Percentiles rank a stretch among this genome's conserved stretches.
These are phyloP conservation scores for Sparus aurata DNA, from an alignment of 2,797 vertebrate species.

Conservation along the genomic window DNA sequence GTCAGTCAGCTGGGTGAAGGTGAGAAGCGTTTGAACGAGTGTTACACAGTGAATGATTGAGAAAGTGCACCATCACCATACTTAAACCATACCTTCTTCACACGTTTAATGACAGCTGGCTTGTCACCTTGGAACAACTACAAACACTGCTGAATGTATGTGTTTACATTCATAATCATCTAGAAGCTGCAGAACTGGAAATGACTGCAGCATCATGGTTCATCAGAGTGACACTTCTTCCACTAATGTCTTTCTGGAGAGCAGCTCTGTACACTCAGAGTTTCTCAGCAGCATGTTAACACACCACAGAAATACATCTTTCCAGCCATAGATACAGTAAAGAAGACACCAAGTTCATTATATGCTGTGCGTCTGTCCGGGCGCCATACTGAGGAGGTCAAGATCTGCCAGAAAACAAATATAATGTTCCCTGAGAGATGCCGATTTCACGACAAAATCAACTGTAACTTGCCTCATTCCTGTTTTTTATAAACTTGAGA, in stretches of 20 bases:
- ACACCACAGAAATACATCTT: neutral
- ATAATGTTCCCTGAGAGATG: too few relatives aligned
- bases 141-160: neutral
- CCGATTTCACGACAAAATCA: too few relatives aligned
- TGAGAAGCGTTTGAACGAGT: neutral
- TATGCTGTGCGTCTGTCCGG: too few relatives aligned
- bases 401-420: too few relatives aligned
- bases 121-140: neutral
- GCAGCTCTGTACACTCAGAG: neutral
- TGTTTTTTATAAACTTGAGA: too few relatives aligned
- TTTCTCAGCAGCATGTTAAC: neutral
- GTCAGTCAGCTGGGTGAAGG: neutral
- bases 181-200: neutral
- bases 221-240: neutral
- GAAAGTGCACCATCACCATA: neutral
- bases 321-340: too few relatives aligned
- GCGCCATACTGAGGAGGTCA: too few relatives aligned
- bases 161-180: neutral
- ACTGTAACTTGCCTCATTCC: too few relatives aligned
- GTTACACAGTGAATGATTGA: neutral
- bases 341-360: too few relatives aligned
- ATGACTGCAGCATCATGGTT: neutral
- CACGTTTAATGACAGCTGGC: neutral
- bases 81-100: neutral
- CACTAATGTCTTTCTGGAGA: neutral